A percentile compares a stretch with the other conserved stretches of the same genome.
These are phyloP conservation scores for Drosophila phalerata DNA, from an alignment of 2,888 invertebrate genomes.

Conservation along the genomic window DNA sequence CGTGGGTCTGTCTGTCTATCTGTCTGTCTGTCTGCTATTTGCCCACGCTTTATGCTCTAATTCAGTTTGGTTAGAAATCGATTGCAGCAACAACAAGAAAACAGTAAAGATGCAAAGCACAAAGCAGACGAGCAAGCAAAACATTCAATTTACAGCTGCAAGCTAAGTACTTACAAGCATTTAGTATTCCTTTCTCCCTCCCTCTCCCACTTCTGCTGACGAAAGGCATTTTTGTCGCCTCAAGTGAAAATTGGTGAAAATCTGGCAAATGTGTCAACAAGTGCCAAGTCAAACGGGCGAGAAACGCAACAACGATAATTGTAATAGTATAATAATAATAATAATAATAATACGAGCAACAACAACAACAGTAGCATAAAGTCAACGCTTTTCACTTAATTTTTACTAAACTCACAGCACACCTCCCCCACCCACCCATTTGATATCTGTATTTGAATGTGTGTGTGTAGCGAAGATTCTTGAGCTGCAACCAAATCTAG, in stretches of 20 bases:
- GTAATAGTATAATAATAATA: too few species aligned
- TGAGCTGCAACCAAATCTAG: slow-evolving; percentile 78
- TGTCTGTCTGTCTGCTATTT: slow-evolving; percentile 43
- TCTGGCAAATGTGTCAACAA: slow-evolving; percentile 76
- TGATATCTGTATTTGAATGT: slow-evolving; percentile 7
- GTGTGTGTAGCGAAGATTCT: slow-evolving; percentile 67
- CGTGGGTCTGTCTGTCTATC: slow-evolving; percentile 51
- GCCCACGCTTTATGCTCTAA: slow-evolving; percentile 80
- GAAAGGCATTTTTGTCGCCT: slow-evolving; percentile 49
- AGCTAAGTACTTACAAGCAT: slow-evolving; percentile 41
- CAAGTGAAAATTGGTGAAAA: slow-evolving; percentile 80
- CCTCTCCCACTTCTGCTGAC: not conserved
- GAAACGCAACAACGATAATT: slow-evolving; percentile 40
- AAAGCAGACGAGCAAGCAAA: slow-evolving; percentile 51
- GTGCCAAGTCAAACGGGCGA: slow-evolving; percentile 55
- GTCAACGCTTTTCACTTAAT: slow-evolving; percentile 72
- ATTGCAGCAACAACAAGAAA: slow-evolving; percentile 58
- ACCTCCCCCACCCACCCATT: slow-evolving; percentile 30
- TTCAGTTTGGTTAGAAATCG: slow-evolving; percentile 78
- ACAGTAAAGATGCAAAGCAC: slow-evolving; percentile 38
- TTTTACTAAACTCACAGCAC: slow-evolving; percentile 60
- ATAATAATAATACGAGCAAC: slow-evolving; percentile 18
- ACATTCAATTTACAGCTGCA: slow-evolving; percentile 57
- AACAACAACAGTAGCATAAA: slow-evolving; percentile 32
- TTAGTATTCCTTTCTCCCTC: slow-evolving; percentile 4